These are phyloP conservation scores for Patiria miniata DNA, from an alignment of 35 echinoderm and acorn worm genomes.

Conservation along the genomic window DNA sequence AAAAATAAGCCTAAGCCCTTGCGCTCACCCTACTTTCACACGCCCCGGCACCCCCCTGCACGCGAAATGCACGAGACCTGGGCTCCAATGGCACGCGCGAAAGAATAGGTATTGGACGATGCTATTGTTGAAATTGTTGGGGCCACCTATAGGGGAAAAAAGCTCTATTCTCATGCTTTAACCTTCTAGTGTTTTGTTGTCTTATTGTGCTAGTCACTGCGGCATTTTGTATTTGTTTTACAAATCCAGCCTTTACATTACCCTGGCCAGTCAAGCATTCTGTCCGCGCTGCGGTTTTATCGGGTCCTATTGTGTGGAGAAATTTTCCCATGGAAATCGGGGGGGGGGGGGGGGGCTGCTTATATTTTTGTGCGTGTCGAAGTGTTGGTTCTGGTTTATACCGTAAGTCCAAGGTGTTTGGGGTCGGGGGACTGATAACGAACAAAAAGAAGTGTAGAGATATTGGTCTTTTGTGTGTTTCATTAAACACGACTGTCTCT, in stretches of 20 bases:
- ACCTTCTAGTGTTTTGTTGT: neutral
- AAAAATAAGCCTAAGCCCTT: neutral
- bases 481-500: too few species aligned
- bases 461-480: too few species aligned
- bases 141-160: neutral
- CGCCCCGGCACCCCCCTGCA: conserved; percentile 18
- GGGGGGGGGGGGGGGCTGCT: neutral
- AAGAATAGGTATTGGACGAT: conserved; percentile 17
- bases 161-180: neutral
- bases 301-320: conserved; percentile 10
- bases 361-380: neutral
- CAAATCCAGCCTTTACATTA: neutral
- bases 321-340: conserved; percentile 21
- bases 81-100: neutral
- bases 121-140: conserved; percentile 5
- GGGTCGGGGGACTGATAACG: too few species aligned
- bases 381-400: too few species aligned
- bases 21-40: conserved; percentile 14
- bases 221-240: conserved; percentile 23
- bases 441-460: too few species aligned
- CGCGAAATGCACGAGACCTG: conserved; percentile 26
- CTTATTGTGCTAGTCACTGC: too few species aligned
- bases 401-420: too few species aligned
- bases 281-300: neutral
- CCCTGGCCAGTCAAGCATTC: neutral